These are phyloP conservation scores for Epinotia demarniana DNA, from an alignment of 2,888 invertebrate species.

Conservation along the genomic window DNA sequence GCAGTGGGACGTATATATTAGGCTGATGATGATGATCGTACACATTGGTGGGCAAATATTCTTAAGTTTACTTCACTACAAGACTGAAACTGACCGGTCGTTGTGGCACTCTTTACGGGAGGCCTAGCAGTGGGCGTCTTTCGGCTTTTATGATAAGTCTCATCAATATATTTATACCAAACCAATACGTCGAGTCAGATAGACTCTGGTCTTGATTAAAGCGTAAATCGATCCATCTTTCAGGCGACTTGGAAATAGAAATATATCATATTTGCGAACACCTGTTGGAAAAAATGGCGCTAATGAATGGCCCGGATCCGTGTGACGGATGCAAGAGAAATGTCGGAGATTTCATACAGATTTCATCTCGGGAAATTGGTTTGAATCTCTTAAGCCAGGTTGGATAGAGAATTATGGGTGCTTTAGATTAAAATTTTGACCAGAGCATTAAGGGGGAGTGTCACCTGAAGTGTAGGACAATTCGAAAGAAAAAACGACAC, in stretches of 20 bases:
- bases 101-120: too few relatives aligned
- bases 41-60: too few relatives aligned
- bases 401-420: conserved; percentile 20
- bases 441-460: conserved; percentile 8
- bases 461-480: background rate
- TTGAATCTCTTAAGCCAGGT: conserved; percentile 22
- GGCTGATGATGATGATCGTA: too few relatives aligned
- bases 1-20: too few relatives aligned
- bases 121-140: too few relatives aligned
- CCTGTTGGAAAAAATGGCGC: conserved; percentile 43
- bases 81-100: too few relatives aligned
- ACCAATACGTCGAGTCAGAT: background rate
- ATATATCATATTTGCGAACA: conserved; percentile 38
- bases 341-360: conserved; percentile 33
- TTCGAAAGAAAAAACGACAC: background rate
- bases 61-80: too few relatives aligned
- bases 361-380: conserved; percentile 37
- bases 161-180: too few relatives aligned
- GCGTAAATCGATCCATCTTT: conserved; percentile 31
- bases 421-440: conserved; percentile 15
- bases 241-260: conserved; percentile 31
- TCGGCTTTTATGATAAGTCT: too few relatives aligned
- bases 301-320: conserved; percentile 31
- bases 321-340: conserved; percentile 34
- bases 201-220: conserved; percentile 38